Evolutionary conservation across 37 sponge, comb jelly and placozoan species (phyloP), one percentile per base, ranked within the genome.

Genomic region (Haliclona indistincta): DNA sequence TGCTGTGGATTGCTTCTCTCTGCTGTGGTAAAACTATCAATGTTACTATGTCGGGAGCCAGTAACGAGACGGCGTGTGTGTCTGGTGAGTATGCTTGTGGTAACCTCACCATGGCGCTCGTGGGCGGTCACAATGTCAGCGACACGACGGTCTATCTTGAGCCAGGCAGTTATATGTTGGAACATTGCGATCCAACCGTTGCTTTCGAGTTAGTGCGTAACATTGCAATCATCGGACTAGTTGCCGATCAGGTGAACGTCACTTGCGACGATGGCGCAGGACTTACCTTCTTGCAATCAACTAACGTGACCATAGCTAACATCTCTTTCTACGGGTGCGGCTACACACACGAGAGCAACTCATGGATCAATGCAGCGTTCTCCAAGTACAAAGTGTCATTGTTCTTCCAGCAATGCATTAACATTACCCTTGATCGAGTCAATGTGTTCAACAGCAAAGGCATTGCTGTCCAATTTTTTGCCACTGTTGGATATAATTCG

Each of bases 401-500:
- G 7, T 58, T 25, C 28, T 58, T 58, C n/a, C 26, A 58, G n/a
- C 6, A 26, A 25, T 58, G 60, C 28, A 7, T 20, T 58, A 58
- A 58, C n/a, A n/a, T 58, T 20, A 58, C 23, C 22, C 25, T 58
- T 8, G 60, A 58, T 20, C 7, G 26, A 7, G 25, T 58, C 6
- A 7, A 8, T 58, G 60, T 58, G 26, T 25, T 6, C n/a, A 26
- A 58, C 7, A 58, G 60, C 25, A 6, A 25, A 20, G 60, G 60
- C 6, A 58, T 58, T 58, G 60, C 60, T n/a, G 60, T 58, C n/a
- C 60, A 58, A n/a, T 58, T 58, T 26, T 58, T 25, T 20, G 7
- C 13, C 28, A 58, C 60, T 25, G 6, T 26, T 25, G 60, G 25
- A 6, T 6, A 7, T 25, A 58, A 20, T n/a, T 17, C 15, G 51